These are phyloP conservation scores for Melipona bicolor DNA, from an alignment of 2,888 invertebrate species.

Conservation along the genomic window DNA sequence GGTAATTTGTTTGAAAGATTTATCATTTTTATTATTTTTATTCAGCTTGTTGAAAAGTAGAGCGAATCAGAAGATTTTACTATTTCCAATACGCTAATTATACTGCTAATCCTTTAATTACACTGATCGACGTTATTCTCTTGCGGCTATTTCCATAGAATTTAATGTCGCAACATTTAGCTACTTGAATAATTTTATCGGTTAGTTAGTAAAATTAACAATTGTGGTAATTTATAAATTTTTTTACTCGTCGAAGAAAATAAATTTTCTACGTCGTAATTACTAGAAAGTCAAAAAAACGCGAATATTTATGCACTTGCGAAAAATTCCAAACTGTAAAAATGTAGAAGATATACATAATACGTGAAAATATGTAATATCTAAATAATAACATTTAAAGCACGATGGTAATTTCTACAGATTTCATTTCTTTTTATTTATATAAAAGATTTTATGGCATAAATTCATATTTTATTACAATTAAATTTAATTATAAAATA, in stretches of 20 bases:
- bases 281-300: not conserved
- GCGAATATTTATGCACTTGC: not conserved
- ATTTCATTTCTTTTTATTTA: not conserved
- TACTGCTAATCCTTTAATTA: too few species aligned
- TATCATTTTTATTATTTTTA: not conserved
- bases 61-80: not conserved
- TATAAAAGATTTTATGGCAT: too few species aligned
- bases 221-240: too few species aligned
- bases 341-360: not conserved
- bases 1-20: not conserved
- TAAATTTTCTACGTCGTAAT: not conserved
- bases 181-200: not conserved
- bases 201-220: not conserved
- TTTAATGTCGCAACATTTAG: constrained; percentile 1
- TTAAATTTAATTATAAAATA: too few species aligned
- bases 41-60: not conserved
- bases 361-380: not conserved
- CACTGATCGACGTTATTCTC: not conserved
- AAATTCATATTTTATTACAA: too few species aligned
- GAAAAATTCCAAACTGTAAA: not conserved
- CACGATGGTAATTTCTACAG: not conserved
- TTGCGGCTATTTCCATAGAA: not conserved
- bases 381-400: not conserved
- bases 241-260: not conserved
- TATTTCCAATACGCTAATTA: not conserved